Base-by-base conservation (phyloP, 2,888 invertebrate genomes). In the Dicranocentrus wangi region DNA sequence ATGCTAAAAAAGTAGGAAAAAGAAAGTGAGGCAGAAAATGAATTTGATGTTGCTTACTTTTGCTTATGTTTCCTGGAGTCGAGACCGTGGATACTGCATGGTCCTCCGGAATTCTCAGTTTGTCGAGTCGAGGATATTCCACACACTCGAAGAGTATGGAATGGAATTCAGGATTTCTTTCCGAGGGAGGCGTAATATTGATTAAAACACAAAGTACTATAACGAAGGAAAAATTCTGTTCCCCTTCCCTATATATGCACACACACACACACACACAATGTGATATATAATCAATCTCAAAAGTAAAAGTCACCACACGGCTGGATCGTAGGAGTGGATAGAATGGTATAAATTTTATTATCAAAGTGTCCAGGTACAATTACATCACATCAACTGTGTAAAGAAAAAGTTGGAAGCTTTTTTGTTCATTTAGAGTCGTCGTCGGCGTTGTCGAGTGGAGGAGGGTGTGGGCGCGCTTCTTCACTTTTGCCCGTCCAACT, bases 1-100 rank as follows among this genome's bases (percentile, higher is more conserved):
- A 77, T 76, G 76, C 60, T 76, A 77, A 77, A 63, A 69, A 53
- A 53, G 25, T 43, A 28, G 51, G 39, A 39, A n/a, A 51, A 78
- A 65, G 7, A 63, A 60, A 79, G 23, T 71, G 65, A 66, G 66
- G 66, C 42, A 66, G 79, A 71, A 77, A 79, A 79, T 79, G 79
- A 66, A 79, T 79, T 72, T 79, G 47, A 79, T 66, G 66, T 65
- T 79, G 79, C 53, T 78, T 66, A 79, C 79, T 79, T 71, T 5
- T 47, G 27, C 42, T 63, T 72, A 58, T 55, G 17, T 55, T 55
- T 55, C 32, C 51, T 28, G n/a, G 17, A 25, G 55, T 21, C 23
- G 21, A 55, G 7, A 55, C n/a, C 13, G 55, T 1, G 55, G 8
- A 21, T 25, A 55, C 47, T 55, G 27, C 23, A n/a, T 43, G 19